Conservation (phyloP, 2,797 vertebrate genomes). For the Helostoma temminkii region DNA sequence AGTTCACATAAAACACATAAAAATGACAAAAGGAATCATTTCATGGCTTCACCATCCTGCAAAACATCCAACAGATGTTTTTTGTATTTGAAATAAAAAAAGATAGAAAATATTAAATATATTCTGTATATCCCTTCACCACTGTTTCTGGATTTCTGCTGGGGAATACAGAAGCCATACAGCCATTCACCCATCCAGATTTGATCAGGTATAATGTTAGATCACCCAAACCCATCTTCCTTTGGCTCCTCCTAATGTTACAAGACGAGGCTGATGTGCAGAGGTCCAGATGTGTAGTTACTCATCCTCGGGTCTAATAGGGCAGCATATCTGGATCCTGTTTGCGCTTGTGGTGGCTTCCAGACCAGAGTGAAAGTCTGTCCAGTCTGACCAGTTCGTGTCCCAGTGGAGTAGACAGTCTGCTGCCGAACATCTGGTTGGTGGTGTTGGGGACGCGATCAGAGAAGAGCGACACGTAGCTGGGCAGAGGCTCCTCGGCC, state of each 20-base stretch:
- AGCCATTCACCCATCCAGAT: conserved; percentile 38
- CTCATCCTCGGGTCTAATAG: conserved; percentile 49
- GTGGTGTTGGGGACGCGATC: conserved; percentile 82
- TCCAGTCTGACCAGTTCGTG: conserved; percentile 84
- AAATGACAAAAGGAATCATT: neutral
- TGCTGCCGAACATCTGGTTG: conserved; percentile 83
- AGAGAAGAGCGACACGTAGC: conserved; percentile 78
- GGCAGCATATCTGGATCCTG: conserved; percentile 80
- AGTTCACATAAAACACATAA: conserved; percentile 6
- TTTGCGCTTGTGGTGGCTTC: conserved; percentile 76
- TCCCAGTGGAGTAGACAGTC: conserved; percentile 83
- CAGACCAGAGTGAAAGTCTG: conserved; percentile 72
- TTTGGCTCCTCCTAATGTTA: neutral
- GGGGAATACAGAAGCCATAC: neutral
- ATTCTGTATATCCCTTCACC: neutral
- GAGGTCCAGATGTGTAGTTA: neutral
- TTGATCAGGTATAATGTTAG: conserved; percentile 37
- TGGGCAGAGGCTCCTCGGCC: conserved; percentile 75
- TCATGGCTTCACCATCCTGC: neutral
- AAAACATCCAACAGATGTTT: conserved; percentile 9
- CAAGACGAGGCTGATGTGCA: no score
- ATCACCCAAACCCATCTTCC: conserved; percentile 14
- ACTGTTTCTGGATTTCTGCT: neutral
- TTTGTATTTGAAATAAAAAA: neutral
- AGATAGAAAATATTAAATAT: conserved; percentile 1